A percentile compares a stretch with the other conserved stretches of the same genome.
Conservation (phyloP, 2,113 vertebrate genomes). For the Elaphurus davidianus region DNA sequence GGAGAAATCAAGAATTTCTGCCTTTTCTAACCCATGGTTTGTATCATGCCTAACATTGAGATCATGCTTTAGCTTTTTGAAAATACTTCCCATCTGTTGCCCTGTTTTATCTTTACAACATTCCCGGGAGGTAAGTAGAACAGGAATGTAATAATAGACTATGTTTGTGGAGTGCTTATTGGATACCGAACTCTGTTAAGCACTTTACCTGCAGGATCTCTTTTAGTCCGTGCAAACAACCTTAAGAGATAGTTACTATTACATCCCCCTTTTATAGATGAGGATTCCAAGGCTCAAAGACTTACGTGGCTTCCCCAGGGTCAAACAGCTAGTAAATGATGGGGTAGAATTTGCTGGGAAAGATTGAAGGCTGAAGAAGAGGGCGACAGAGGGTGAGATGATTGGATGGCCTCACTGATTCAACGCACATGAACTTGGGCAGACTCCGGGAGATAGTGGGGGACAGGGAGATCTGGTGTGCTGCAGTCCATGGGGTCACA, state of each 20-base stretch:
- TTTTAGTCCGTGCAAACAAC: not conserved
- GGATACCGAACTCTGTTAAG: not conserved
- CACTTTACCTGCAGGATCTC: not conserved
- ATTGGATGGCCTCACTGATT: not conserved
- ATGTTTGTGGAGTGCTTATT: not conserved
- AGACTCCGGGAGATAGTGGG: not conserved
- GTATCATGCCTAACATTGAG: constrained; percentile 15
- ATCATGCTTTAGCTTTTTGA: constrained; percentile 48
- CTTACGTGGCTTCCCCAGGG: not conserved
- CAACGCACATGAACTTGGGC: not conserved
- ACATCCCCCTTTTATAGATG: not conserved
- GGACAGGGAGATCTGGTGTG: not conserved
- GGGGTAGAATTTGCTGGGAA: not conserved
- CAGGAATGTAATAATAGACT: not conserved
- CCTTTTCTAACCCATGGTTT: constrained; percentile 4
- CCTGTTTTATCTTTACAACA: constrained; percentile 48
- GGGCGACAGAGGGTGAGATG: not conserved
- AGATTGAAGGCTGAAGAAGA: not conserved
- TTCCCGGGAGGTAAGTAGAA: constrained; percentile 46
- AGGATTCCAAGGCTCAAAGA: not conserved
- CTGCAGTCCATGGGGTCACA: not conserved
- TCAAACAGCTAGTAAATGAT: not conserved
- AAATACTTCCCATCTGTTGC: constrained; percentile 57
- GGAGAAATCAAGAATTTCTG: constrained; percentile 19
- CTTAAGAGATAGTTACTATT: not conserved